Percentiles rank a stretch among this genome's conserved stretches.
Conservation (phyloP, 1,140 invertebrate species). For the Cyphomyrmex costatus region DNA sequence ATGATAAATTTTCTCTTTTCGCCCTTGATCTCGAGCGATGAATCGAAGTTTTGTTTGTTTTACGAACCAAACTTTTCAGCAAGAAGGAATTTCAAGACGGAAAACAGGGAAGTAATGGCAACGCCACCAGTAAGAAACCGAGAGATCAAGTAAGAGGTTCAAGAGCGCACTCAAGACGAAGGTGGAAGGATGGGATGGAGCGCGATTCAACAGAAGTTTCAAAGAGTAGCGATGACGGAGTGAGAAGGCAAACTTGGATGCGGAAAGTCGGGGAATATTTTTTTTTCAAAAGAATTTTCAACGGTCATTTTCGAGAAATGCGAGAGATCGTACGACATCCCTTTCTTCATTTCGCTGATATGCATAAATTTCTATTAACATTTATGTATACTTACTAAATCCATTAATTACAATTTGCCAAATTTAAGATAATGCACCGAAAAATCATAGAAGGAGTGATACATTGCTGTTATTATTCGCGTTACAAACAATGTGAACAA, state of each 20-base stretch:
- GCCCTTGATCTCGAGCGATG: slow-evolving; percentile 29
- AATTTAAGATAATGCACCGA: not conserved
- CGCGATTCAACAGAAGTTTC: slow-evolving; percentile 52
- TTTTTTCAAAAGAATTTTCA: slow-evolving; percentile 44
- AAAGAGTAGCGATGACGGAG: slow-evolving; percentile 52
- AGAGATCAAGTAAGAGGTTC: slow-evolving; percentile 54
- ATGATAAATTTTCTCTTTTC: slow-evolving; percentile 29
- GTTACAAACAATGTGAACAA: not conserved
- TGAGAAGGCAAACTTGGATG: slow-evolving; percentile 43
- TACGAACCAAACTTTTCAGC: slow-evolving; percentile 42
- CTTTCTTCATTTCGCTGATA: slow-evolving; percentile 12
- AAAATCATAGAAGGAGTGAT: not conserved
- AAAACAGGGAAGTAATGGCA: slow-evolving; percentile 51
- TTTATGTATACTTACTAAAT: not conserved
- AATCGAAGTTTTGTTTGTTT: slow-evolving; percentile 46
- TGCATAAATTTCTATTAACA: slow-evolving; percentile 22
- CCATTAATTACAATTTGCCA: slow-evolving; percentile 11
- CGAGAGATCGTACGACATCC: slow-evolving; percentile 10
- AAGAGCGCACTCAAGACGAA: slow-evolving; percentile 53
- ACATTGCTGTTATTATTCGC: not conserved
- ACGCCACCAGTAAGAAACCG: slow-evolving; percentile 40
- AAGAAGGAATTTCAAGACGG: slow-evolving; percentile 35
- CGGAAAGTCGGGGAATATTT: slow-evolving; percentile 32
- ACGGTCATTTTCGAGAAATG: slow-evolving; percentile 54
- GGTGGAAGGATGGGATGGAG: slow-evolving; percentile 22